phyloP scores from a whole-genome alignment of 1,140 invertebrate species.

The Adelges cooleyi region DNA sequence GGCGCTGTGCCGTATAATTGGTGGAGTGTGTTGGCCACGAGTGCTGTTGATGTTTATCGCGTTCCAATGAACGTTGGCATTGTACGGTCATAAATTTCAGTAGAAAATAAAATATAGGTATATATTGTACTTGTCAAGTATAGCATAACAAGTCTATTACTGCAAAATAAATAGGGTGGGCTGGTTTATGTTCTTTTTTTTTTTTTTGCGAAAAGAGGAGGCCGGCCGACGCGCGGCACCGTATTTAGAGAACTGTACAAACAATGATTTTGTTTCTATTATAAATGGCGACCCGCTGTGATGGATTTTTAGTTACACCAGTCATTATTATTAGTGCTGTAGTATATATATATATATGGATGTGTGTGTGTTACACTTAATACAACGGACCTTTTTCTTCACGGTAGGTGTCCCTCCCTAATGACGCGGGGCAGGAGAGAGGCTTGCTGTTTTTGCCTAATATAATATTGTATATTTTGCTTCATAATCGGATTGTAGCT shows the following conservation, averaged over 20 bases:
- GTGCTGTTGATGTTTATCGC: not conserved
- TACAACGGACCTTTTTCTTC: not conserved
- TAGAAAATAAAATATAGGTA: not conserved
- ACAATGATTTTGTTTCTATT: slow-evolving; percentile 27
- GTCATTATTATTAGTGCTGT: slow-evolving; percentile 10
- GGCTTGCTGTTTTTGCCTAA: too few species aligned
- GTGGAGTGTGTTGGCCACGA: not conserved
- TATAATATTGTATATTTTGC: too few species aligned
- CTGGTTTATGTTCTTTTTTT: not conserved
- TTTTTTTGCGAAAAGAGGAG: not conserved
- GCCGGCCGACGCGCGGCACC: not conserved
- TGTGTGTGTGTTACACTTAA: not conserved
- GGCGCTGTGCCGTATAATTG: too few species aligned
- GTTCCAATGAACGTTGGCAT: not conserved
- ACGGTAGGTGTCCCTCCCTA: slow-evolving; percentile 15
- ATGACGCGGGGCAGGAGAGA: slow-evolving; percentile 1
- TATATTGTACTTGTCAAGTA: not conserved
- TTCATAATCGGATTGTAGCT: too few species aligned
- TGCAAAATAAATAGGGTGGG: not conserved
- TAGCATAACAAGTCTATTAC: not conserved
- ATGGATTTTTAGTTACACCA: slow-evolving; percentile 22
- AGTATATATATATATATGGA: not conserved
- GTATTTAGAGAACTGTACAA: not conserved
- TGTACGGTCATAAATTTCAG: not conserved
- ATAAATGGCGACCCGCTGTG: slow-evolving; percentile 20